Percentiles rank a stretch among this genome's conserved stretches.
Evolutionary conservation across 2,797 vertebrate species (phyloP).

Genomic region (Falco novaeseelandiae): DNA sequence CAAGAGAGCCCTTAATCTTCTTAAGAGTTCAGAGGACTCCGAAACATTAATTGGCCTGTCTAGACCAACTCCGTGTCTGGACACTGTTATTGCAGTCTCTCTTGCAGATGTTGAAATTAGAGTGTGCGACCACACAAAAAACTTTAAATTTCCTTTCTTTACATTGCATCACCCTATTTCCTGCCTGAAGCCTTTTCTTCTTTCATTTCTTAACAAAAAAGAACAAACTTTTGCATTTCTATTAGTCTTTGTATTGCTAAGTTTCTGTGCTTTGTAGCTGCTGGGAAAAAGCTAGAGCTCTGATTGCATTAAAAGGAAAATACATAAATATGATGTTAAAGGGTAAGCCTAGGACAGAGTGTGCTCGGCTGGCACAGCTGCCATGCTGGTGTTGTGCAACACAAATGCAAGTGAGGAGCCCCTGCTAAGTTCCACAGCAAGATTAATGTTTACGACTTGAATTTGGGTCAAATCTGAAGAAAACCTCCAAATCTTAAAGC

Average conservation of each 20-base stretch:
- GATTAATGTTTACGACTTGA: neutral
- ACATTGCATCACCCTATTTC: neutral
- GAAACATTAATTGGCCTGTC: neutral
- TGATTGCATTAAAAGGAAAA: neutral
- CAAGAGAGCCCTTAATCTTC: neutral
- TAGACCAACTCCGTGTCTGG: neutral
- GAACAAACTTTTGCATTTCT: neutral
- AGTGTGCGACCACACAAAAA: neutral
- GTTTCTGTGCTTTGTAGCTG: neutral
- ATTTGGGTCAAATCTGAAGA: neutral
- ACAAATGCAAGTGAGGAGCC: rapidly evolving
- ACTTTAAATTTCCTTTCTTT: neutral
- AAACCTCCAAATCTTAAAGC: neutral
- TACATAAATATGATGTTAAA: neutral
- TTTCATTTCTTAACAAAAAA: neutral
- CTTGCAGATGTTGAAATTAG: neutral
- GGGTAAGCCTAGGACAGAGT: neutral
- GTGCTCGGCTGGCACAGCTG: rapidly evolving
- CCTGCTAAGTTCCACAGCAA: neutral
- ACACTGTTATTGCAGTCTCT: neutral
- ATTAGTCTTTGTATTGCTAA: neutral
- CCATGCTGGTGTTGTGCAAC: neutral
- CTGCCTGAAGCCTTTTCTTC: neutral
- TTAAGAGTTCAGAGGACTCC: neutral
- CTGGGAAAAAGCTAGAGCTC: neutral